phyloP scores from a whole-genome alignment of 1,140 invertebrate genomes.

The Argopecten irradians region DNA sequence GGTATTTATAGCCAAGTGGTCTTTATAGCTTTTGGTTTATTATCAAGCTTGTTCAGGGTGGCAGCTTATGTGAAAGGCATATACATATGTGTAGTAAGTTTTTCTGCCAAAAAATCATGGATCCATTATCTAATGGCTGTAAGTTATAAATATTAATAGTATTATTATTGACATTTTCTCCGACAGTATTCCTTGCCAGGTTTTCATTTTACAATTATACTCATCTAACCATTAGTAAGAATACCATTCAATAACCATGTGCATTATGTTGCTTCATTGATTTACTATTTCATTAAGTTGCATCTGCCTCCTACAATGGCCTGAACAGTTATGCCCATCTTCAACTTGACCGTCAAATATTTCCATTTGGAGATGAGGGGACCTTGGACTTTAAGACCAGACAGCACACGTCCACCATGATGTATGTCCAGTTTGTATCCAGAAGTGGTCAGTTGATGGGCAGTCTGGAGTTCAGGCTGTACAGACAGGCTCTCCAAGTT shows the following conservation, averaged over 20 bases:
- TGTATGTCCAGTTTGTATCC: conserved; percentile 54
- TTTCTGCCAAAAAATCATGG: too few species aligned
- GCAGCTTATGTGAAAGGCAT: too few species aligned
- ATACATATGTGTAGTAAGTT: too few species aligned
- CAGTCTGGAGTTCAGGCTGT: neutral
- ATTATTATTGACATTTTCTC: too few species aligned
- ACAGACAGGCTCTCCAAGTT: neutral
- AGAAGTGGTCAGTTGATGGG: neutral
- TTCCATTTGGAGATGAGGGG: conserved; percentile 61
- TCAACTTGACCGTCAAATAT: conserved; percentile 47
- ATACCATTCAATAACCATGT: too few species aligned
- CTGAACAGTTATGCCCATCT: conserved; percentile 52
- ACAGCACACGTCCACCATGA: conserved; percentile 46
- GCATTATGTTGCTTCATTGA: neutral
- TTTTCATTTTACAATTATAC: too few species aligned
- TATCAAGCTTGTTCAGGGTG: too few species aligned
- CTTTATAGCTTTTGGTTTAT: neutral
- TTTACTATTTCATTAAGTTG: conserved; percentile 47
- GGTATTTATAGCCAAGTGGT: too few species aligned
- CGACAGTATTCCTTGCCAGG: too few species aligned
- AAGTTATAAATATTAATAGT: too few species aligned
- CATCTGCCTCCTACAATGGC: conserved; percentile 59
- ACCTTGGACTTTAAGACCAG: conserved; percentile 59
- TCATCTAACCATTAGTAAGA: too few species aligned
- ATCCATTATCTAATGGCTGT: too few species aligned